phyloP scores from a whole-genome alignment of 2,888 invertebrate genomes.

The Periphyllus acericola region DNA sequence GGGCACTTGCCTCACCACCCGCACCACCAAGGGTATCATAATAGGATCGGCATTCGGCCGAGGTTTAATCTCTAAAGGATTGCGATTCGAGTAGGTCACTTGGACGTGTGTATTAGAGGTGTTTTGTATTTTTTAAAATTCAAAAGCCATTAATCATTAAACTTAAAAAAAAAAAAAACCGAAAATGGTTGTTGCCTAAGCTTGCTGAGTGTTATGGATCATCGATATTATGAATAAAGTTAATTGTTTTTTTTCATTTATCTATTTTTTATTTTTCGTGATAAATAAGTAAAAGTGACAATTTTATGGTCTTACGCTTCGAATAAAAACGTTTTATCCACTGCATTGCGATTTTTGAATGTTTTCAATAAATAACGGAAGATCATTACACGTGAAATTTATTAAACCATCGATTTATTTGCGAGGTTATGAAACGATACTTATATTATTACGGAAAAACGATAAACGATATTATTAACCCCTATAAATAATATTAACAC shows the following conservation, averaged over 20 bases:
- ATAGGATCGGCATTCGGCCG: not conserved
- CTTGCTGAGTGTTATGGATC: no score
- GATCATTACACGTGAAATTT: not conserved
- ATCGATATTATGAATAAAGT: not conserved
- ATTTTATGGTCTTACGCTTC: not conserved
- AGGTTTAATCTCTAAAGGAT: not conserved
- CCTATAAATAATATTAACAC: no score
- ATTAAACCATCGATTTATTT: not conserved
- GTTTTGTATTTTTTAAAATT: not conserved
- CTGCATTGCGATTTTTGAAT: not conserved
- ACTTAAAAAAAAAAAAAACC: not conserved
- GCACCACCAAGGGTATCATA: not conserved
- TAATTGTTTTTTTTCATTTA: not conserved
- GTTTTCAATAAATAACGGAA: not conserved
- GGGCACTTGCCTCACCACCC: not conserved
- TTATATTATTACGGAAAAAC: not conserved
- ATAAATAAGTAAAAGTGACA: no score
- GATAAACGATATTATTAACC: not conserved
- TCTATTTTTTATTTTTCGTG: no score
- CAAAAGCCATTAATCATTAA: not conserved
- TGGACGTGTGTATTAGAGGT: not conserved
- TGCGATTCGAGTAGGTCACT: not conserved
- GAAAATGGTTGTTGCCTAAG: no score
- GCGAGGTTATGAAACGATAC: not conserved
- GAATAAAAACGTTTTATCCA: not conserved